Conservation (phyloP, 2,797 vertebrate genomes). For the Lycodopsis pacificus region DNA sequence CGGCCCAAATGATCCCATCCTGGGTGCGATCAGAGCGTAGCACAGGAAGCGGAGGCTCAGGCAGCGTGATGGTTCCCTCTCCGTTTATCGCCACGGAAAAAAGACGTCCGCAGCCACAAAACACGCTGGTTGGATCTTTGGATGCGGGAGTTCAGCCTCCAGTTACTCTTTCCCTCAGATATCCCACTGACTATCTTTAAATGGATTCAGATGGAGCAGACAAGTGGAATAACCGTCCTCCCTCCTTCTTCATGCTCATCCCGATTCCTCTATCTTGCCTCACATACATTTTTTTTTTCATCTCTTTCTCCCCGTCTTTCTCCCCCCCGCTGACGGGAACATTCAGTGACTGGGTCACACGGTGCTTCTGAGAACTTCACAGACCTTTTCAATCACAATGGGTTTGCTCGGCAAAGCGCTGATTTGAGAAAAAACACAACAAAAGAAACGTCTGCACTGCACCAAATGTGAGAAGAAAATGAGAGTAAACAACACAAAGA, state of each 20-base stretch:
- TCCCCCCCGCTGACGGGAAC: slow-evolving; percentile 38
- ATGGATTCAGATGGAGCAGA: slow-evolving; percentile 48
- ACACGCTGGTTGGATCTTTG: slow-evolving; percentile 28
- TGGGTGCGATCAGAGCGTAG: slow-evolving; percentile 40
- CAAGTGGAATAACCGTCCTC: slow-evolving; percentile 48
- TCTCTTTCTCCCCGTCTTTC: slow-evolving; percentile 15
- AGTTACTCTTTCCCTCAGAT: slow-evolving; percentile 15
- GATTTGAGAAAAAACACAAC: slow-evolving; percentile 2
- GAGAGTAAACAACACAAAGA: slow-evolving; percentile 38
- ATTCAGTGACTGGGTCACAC: slow-evolving; percentile 47
- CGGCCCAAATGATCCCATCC: slow-evolving; percentile 41
- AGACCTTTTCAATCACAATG: slow-evolving; percentile 43
- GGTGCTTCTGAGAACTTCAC: slow-evolving; percentile 45
- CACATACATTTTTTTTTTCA: slow-evolving; percentile 25
- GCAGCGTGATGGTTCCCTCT: slow-evolving; percentile 35
- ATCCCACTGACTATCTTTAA: slow-evolving; percentile 41
- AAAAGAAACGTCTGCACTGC: slow-evolving; percentile 18
- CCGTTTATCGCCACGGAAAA: slow-evolving; percentile 21
- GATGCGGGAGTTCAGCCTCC: slow-evolving; percentile 16
- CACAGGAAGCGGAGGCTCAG: slow-evolving; percentile 25
- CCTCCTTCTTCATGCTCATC: slow-evolving; percentile 8
- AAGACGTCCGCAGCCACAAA: slow-evolving; percentile 18
- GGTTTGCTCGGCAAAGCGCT: slow-evolving; percentile 31
- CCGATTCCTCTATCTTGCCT: slow-evolving; percentile 30
- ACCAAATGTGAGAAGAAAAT: slow-evolving; percentile 33